Percentiles rank a stretch among this genome's conserved stretches.
Conservation (phyloP, 2,888 invertebrate species). For the Clistopyga incitator region DNA sequence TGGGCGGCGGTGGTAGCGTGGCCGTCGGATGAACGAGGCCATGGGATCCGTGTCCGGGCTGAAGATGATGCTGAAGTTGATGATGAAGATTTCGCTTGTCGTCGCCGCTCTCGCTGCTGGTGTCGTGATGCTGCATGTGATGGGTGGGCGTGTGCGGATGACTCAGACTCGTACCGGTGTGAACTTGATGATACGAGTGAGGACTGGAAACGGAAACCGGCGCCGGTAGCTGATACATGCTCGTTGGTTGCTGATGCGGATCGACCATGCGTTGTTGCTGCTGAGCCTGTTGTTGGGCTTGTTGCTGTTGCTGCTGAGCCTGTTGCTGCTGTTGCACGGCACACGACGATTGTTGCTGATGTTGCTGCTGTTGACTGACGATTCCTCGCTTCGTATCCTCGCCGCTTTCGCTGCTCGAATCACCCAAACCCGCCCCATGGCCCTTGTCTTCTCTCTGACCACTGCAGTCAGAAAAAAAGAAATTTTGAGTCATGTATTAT, state of each 20-base stretch:
- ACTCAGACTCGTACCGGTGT: slow-evolving; percentile 76
- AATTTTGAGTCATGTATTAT: not conserved
- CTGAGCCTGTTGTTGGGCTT: slow-evolving; percentile 71
- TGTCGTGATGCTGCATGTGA: slow-evolving; percentile 79
- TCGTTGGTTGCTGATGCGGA: slow-evolving; percentile 78
- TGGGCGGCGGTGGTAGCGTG: slow-evolving; percentile 80
- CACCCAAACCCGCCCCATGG: slow-evolving; percentile 78
- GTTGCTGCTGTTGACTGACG: slow-evolving; percentile 70
- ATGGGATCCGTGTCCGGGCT: slow-evolving; percentile 76
- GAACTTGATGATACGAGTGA: slow-evolving; percentile 81
- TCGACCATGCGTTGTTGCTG: slow-evolving; percentile 74
- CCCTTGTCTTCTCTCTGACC: slow-evolving; percentile 82
- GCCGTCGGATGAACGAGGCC: slow-evolving; percentile 82
- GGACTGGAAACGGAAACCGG: slow-evolving; percentile 82
- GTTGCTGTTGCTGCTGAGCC: slow-evolving; percentile 69
- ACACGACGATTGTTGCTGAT: slow-evolving; percentile 69
- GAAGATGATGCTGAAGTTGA: slow-evolving; percentile 82
- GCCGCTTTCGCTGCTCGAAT: slow-evolving; percentile 83
- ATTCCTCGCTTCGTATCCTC: slow-evolving; percentile 80
- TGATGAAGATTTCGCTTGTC: slow-evolving; percentile 82
- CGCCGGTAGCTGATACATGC: slow-evolving; percentile 81
- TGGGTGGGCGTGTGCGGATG: slow-evolving; percentile 80
- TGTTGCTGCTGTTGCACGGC: slow-evolving; percentile 68
- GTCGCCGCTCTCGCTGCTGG: slow-evolving; percentile 79
- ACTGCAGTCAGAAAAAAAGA: slow-evolving; percentile 72